These are phyloP conservation scores for Sesamia inferens DNA, from an alignment of 2,888 invertebrate species.

Conservation along the genomic window DNA sequence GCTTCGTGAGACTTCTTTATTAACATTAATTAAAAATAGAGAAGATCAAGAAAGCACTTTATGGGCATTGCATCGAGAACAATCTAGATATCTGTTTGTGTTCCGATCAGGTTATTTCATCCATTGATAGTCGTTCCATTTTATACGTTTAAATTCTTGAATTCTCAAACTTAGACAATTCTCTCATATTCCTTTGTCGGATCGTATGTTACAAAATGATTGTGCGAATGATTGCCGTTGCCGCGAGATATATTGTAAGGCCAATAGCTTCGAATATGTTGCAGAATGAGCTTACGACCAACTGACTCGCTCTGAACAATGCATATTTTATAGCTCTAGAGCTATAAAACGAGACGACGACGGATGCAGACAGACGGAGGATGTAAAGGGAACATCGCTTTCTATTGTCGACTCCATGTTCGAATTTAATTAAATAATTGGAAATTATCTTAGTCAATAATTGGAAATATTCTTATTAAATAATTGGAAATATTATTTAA, in stretches of 20 bases:
- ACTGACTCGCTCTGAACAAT: slow-evolving; percentile 32
- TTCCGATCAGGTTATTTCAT: too few species aligned
- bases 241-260: slow-evolving; percentile 13
- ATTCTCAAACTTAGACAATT: slow-evolving; percentile 22
- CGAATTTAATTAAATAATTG: slow-evolving; percentile 31
- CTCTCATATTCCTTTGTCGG: slow-evolving; percentile 18
- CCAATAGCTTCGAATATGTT: slow-evolving; percentile 31
- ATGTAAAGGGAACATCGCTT: slow-evolving; percentile 17
- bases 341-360: too few species aligned
- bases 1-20: slow-evolving; percentile 34
- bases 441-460: neutral
- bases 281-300: slow-evolving; percentile 17
- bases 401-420: slow-evolving; percentile 6
- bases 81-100: slow-evolving; percentile 12
- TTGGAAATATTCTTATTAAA: too few species aligned
- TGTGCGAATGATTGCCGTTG: slow-evolving; percentile 35
- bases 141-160: slow-evolving; percentile 22
- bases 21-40: slow-evolving; percentile 45
- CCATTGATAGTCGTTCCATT: neutral
- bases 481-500: too few species aligned
- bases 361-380: too few species aligned
- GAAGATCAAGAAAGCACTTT: slow-evolving; percentile 22
- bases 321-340: slow-evolving; percentile 57
- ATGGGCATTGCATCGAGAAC: slow-evolving; percentile 32
- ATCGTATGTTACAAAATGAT: slow-evolving; percentile 34